Evolutionary conservation across 2,888 invertebrate genomes (phyloP).

Genomic region (Lacanobia oleracea): DNA sequence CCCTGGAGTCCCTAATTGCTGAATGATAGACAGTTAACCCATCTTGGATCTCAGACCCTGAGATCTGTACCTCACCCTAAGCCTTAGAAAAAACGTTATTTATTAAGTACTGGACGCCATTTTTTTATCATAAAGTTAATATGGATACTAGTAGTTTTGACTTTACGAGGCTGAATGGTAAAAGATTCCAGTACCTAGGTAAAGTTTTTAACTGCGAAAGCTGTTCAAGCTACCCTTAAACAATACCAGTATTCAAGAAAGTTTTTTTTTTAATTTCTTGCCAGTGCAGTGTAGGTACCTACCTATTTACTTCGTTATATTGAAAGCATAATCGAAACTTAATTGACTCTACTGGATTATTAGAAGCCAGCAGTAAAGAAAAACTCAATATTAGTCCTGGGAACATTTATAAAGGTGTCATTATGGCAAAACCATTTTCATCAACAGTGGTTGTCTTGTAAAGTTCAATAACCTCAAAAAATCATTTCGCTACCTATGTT

Average conservation of each 20-base stretch:
- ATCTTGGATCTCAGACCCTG: neutral
- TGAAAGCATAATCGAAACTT: too few species aligned
- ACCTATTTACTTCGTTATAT: too few species aligned
- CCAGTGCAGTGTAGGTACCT: too few species aligned
- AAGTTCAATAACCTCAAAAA: slow-evolving; percentile 1
- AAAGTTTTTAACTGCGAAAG: too few species aligned
- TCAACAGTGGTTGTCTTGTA: neutral
- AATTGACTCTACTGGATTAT: neutral
- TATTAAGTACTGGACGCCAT: neutral
- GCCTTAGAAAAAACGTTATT: neutral
- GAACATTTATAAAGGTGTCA: too few species aligned
- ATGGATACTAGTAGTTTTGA: neutral
- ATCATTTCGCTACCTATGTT: too few species aligned
- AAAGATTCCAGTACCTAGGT: too few species aligned
- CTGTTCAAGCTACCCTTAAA: too few species aligned
- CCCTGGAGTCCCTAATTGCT: neutral
- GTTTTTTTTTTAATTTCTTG: too few species aligned
- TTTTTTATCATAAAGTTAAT: neutral
- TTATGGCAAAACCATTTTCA: neutral
- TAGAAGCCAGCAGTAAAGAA: neutral
- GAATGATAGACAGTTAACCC: neutral
- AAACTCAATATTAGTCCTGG: neutral
- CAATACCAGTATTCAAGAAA: too few species aligned
- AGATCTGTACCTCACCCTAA: neutral
- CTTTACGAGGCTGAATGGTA: neutral